Conservation (phyloP, 2,797 vertebrate species). For the Crax fasciolata region DNA sequence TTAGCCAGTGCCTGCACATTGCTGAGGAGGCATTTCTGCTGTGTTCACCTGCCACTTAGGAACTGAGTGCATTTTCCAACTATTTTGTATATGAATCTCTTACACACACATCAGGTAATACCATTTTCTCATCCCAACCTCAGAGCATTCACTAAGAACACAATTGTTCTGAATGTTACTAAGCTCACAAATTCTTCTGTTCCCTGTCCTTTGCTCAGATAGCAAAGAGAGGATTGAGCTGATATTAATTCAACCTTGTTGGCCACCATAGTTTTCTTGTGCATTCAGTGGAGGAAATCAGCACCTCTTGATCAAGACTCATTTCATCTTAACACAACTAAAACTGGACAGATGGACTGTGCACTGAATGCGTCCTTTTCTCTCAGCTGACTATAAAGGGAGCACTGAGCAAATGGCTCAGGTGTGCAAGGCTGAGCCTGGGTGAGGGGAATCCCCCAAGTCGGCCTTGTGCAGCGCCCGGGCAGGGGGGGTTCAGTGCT, state of each 20-base stretch:
- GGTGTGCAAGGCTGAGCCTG: neutral
- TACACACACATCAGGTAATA: neutral
- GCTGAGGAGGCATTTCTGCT: slow-evolving; percentile 44
- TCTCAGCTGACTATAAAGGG: neutral
- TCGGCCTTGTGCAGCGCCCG: neutral
- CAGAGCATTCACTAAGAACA: neutral
- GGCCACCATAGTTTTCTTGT: neutral
- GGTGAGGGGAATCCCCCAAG: neutral
- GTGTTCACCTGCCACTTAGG: slow-evolving; percentile 6
- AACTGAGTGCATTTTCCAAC: neutral
- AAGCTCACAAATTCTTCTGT: neutral
- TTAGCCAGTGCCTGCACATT: slow-evolving; percentile 26
- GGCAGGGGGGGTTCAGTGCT: fast-evolving
- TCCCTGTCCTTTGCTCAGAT: neutral
- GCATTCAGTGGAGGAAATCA: neutral
- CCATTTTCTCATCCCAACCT: neutral
- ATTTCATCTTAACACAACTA: neutral
- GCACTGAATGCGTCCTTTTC: neutral
- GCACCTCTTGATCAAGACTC: neutral
- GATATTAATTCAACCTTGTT: slow-evolving; percentile 19
- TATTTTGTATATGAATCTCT: neutral
- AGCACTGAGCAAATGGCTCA: neutral
- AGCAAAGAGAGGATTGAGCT: neutral
- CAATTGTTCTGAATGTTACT: neutral
- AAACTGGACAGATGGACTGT: neutral